Evolutionary conservation across 1,140 invertebrate species (phyloP).

Genomic region (Pseudomyrmex pallidus): DNA sequence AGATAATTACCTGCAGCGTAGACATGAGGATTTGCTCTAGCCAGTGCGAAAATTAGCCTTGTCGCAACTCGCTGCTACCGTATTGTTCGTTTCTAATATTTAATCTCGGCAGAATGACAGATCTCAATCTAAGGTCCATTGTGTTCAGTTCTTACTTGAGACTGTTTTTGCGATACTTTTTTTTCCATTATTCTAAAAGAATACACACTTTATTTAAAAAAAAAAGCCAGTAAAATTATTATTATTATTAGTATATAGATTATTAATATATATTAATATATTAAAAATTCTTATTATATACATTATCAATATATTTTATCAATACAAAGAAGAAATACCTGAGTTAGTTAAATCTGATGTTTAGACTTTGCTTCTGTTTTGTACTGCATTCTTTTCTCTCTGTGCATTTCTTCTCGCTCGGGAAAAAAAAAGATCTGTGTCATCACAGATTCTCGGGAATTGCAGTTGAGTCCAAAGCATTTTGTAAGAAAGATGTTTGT

Average conservation of each 20-base stretch:
- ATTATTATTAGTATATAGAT: too few relatives aligned
- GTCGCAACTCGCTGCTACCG: background rate
- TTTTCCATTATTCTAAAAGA: background rate
- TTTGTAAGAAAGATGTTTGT: constrained; percentile 32
- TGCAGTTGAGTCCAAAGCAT: constrained; percentile 8
- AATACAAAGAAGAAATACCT: too few relatives aligned
- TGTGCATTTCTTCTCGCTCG: background rate
- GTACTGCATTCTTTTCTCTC: background rate
- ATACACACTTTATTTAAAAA: too few relatives aligned
- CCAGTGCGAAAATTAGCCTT: constrained; percentile 4
- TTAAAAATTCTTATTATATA: too few relatives aligned
- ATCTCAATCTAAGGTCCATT: background rate
- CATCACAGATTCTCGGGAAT: constrained; percentile 3
- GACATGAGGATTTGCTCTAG: constrained; percentile 13
- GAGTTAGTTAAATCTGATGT: too few relatives aligned
- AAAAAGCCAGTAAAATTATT: too few relatives aligned
- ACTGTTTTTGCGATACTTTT: background rate
- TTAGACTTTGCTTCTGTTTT: background rate
- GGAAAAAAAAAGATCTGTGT: background rate
- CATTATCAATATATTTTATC: too few relatives aligned
- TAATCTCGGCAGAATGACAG: background rate
- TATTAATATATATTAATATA: too few relatives aligned
- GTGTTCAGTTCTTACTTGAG: background rate
- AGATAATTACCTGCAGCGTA: constrained; percentile 47
- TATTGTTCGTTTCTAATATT: background rate